Conservation (phyloP, 2,797 vertebrate species). For the Hipposideros larvatus region DNA sequence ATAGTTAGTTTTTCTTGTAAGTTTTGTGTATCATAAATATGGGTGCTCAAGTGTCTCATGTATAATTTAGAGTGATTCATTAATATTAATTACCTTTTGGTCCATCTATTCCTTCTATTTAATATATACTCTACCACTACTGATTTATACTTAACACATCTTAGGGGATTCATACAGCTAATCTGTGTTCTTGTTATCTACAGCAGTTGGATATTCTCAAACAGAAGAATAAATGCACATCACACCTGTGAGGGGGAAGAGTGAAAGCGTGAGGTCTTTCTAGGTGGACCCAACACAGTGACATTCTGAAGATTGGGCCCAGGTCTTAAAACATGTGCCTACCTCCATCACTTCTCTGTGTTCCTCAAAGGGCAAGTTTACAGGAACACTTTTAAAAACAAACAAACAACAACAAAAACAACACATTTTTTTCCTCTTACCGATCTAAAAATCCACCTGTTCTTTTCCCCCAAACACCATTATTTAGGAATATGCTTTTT, state of each 20-base stretch:
- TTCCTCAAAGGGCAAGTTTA: neutral
- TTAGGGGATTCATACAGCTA: neutral
- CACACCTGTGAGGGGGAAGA: neutral
- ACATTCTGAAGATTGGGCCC: neutral
- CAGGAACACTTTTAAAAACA: neutral
- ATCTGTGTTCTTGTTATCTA: neutral
- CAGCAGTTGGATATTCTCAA: neutral
- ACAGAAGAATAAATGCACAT: neutral
- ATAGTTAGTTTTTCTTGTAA: neutral
- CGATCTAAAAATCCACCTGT: neutral
- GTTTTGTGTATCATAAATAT: neutral
- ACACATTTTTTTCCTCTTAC: neutral
- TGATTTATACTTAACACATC: neutral
- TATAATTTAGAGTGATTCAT: slow-evolving; percentile 9
- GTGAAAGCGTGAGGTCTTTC: neutral
- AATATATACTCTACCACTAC: neutral
- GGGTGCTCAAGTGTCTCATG: neutral
- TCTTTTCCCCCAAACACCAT: neutral
- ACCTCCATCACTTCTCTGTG: neutral
- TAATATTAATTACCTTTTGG: neutral
- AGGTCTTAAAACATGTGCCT: neutral
- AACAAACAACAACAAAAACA: neutral
- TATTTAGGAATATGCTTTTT: neutral
- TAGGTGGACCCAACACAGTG: neutral
- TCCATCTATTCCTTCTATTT: neutral